These are phyloP conservation scores for Spermophilus dauricus DNA, from an alignment of 2,113 vertebrate species.

Conservation along the genomic window DNA sequence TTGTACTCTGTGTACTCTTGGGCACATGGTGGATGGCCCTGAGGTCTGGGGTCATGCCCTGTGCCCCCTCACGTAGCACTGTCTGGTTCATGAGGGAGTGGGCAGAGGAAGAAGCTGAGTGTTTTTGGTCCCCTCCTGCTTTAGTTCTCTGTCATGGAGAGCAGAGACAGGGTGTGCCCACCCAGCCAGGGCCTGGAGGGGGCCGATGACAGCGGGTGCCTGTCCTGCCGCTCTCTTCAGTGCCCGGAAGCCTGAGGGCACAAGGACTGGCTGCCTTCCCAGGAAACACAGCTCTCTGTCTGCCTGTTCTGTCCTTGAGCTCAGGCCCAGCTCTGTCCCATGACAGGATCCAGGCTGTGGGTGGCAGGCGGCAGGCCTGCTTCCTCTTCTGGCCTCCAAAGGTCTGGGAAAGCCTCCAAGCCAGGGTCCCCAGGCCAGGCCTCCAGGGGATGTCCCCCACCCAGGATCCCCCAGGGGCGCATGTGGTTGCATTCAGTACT, in stretches of 20 bases:
- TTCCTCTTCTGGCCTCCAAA: neutral
- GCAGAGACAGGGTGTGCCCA: neutral
- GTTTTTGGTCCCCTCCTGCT: neutral
- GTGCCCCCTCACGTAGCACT: rapidly evolving
- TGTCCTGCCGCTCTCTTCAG: neutral
- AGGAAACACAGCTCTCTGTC: conserved; percentile 67
- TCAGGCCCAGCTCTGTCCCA: neutral
- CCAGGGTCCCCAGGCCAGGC: neutral
- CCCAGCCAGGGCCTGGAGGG: neutral
- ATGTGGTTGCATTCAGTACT: neutral
- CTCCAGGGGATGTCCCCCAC: neutral
- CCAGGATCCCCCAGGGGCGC: too few relatives aligned
- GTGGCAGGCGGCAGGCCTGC: neutral
- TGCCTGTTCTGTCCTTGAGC: conserved; percentile 61
- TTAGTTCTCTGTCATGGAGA: neutral
- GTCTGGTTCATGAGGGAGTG: neutral
- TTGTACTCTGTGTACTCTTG: neutral
- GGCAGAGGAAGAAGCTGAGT: neutral
- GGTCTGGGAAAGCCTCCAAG: neutral
- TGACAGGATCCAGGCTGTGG: neutral
- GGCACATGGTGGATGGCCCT: neutral
- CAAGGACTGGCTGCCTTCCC: conserved; percentile 73
- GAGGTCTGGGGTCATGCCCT: rapidly evolving
- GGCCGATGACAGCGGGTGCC: neutral
- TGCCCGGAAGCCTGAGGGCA: conserved; percentile 69